Evolutionary conservation across 2,888 invertebrate genomes (phyloP).

Genomic region (Lasioglossum villosulum): DNA sequence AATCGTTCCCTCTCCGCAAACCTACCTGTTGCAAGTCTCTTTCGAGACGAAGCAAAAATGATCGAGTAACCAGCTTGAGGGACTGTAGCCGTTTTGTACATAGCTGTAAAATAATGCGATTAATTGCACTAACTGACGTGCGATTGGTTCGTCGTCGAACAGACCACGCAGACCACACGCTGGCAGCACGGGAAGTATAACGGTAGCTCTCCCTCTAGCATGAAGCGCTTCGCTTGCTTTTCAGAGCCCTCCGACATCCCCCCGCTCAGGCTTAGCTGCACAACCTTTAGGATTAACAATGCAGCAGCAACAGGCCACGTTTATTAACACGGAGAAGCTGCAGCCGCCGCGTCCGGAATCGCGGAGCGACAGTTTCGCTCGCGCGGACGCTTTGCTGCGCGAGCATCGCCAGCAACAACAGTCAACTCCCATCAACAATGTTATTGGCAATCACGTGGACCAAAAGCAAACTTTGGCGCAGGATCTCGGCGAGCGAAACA

Average conservation of each 20-base stretch:
- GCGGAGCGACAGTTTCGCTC: conserved; percentile 80
- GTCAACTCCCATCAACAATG: conserved; percentile 74
- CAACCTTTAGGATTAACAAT: conserved; percentile 77
- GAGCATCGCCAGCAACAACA: conserved; percentile 79
- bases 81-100: not conserved
- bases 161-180: conserved; percentile 7
- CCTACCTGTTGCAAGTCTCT: not conserved
- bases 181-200: conserved; percentile 60
- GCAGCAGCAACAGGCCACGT: conserved; percentile 59
- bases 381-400: conserved; percentile 78
- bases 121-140: conserved; percentile 9
- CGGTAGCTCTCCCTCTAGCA: conserved; percentile 65
- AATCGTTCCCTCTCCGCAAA: not conserved
- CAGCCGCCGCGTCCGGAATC: conserved; percentile 80
- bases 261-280: conserved; percentile 76
- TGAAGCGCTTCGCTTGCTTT: conserved; percentile 81
- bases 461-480: conserved; percentile 46
- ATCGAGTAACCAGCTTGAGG: not conserved
- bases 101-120: conserved; percentile 23
- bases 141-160: not conserved
- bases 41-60: not conserved
- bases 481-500: conserved; percentile 47
- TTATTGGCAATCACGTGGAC: conserved; percentile 32
- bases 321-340: conserved; percentile 49
- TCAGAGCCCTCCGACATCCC: conserved; percentile 83